These are phyloP conservation scores for Belgica antarctica DNA, from an alignment of 2,888 invertebrate genomes.

Conservation along the genomic window DNA sequence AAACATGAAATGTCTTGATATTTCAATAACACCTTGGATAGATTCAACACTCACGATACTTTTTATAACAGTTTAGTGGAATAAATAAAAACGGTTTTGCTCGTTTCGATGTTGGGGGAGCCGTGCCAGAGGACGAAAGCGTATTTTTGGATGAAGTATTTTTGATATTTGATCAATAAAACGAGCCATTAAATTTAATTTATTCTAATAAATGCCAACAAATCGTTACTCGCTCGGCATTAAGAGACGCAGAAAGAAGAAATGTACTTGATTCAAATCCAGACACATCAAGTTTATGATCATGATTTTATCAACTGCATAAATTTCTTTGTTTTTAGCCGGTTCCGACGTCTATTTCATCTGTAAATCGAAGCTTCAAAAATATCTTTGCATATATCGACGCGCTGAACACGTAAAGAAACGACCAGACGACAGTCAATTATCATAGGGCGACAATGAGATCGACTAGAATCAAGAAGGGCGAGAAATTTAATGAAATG, in stretches of 20 bases:
- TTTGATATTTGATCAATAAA: conserved; percentile 41
- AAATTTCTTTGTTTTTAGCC: background rate
- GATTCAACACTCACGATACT: conserved; percentile 19
- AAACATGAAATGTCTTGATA: conserved; percentile 30
- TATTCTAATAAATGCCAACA: conserved; percentile 43
- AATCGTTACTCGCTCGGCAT: conserved; percentile 21
- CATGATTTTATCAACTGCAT: too few species aligned
- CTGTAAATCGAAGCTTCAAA: conserved; percentile 38
- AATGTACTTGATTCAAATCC: background rate
- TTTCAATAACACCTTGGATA: conserved; percentile 21
- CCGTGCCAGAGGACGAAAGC: conserved; percentile 4
- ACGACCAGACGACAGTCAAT: conserved; percentile 25
- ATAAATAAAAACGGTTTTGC: background rate
- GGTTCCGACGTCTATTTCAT: background rate
- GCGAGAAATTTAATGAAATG: background rate
- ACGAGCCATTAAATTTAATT: conserved; percentile 43
- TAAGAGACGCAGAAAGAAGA: background rate
- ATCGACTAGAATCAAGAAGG: background rate
- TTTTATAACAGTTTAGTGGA: conserved; percentile 30
- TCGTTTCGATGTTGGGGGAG: background rate
- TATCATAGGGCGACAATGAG: conserved; percentile 22
- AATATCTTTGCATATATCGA: conserved; percentile 40
- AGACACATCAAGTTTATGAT: conserved; percentile 15
- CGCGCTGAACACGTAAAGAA: background rate
- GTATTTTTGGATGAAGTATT: background rate